Base-by-base conservation (phyloP, 2,888 invertebrate species). In the Drosophila peninsularis region DNA sequence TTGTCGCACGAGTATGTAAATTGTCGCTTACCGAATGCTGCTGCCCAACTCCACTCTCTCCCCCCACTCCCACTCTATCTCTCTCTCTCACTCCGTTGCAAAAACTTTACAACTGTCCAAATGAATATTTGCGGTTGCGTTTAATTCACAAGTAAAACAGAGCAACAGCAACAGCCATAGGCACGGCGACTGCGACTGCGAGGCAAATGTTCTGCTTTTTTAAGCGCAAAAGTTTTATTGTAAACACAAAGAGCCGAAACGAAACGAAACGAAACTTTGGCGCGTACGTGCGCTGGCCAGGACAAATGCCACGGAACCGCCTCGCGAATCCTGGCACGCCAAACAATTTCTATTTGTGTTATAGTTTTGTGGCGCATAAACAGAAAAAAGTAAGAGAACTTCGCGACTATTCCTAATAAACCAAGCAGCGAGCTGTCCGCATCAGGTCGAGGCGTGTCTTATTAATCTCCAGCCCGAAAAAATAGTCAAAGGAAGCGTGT, bases 81-180 rank as follows among this genome's bases (percentile, higher is more conserved):
- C 45, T 17, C 44, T 10, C 57, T 10, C 55, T n/a, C 58, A 54
- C 45, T 61, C 80, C 78, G 78, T 85, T 80, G 81, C 19, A 45
- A 62, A 39, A 69, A 91, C 90, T 91, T 91, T 91, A 90, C 91
- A 91, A 90, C 91, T 91, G 88, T 90, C 89, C 90, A 91, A 92
- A 92, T 91, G 91, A 91, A 91, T 91, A 92, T 92, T 92, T 92
- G 92, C 91, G 92, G 92, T 92, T 89, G 83, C 91, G 90, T 90
- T 92, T 92, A 92, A 92, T 92, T 92, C 91, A 92, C 91, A 91
- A 91, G 91, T 90, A 90, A 89, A 91, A 91, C 53, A 53, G 81
- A 91, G 36, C 21, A 52, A 36, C 45, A 47, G 13, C 45, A 17
- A 34, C 56, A 61, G 75, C 79, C 0, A 24, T 14, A 27, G 11